Conservation (phyloP, 2,797 vertebrate genomes). For the Neosilurus mollespiculum region DNA sequence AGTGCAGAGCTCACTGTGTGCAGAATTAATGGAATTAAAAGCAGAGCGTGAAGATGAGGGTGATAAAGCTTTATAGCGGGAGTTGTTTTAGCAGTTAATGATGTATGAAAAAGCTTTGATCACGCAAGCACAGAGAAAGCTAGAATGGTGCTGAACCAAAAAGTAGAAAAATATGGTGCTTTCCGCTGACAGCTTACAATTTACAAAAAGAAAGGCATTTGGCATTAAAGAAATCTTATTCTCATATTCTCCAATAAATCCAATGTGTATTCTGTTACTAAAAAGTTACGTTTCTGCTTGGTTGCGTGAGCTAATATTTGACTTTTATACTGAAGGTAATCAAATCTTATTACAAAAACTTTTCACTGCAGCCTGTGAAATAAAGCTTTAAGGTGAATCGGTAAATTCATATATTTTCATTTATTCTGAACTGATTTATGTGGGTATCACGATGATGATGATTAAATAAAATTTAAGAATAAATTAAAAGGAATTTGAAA, state of each 20-base stretch:
- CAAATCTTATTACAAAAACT: conserved; percentile 1
- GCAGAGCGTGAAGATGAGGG: conserved; percentile 56
- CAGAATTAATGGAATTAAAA: conserved; percentile 56
- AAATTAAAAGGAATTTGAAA: conserved; percentile 12
- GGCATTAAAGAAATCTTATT: conserved; percentile 19
- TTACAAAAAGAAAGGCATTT: conserved; percentile 54
- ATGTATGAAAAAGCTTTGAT: conserved; percentile 78
- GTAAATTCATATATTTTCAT: not conserved
- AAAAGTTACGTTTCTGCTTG: conserved; percentile 28
- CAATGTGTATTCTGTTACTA: conserved; percentile 4
- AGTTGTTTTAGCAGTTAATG: conserved; percentile 73
- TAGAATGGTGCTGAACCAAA: conserved; percentile 59
- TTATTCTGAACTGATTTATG: not conserved
- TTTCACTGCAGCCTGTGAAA: not conserved
- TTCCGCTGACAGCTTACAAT: conserved; percentile 69
- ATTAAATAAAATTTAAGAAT: not conserved
- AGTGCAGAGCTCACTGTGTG: conserved; percentile 29
- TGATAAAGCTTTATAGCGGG: conserved; percentile 68
- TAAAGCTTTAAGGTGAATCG: not conserved
- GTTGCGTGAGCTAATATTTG: conserved; percentile 8
- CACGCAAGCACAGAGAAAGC: conserved; percentile 60
- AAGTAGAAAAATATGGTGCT: conserved; percentile 70
- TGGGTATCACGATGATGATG: not conserved
- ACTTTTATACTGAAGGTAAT: not conserved
- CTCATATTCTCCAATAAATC: conserved; percentile 9